Evolutionary conservation across 2,888 invertebrate species (phyloP), one percentile per base, ranked within the genome.

Genomic region (Rhamnusium bicolor): DNA sequence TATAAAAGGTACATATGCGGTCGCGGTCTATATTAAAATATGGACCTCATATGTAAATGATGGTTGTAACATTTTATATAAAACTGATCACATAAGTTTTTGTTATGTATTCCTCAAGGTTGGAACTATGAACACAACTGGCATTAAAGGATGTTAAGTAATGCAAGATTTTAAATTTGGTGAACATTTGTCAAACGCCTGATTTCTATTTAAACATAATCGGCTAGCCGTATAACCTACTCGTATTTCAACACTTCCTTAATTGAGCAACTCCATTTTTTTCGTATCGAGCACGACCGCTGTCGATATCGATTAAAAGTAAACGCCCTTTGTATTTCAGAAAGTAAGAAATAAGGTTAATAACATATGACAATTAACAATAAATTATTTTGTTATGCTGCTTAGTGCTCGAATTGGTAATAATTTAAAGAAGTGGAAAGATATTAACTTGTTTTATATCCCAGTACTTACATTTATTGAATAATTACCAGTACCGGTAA

Each of bases 181-280:
- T 19, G 58, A 18, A 32, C 32, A 54, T 54, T 54, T 24, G 19
- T 21, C 54, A 19, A 40, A 40, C 40, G 40, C 12, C 4, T 40
- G 40, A 40, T 40, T 40, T 40, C 40, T 40, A 40, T n/a, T 40
- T 40, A 1, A 40, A 12, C 32, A 1, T 32, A 32, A 10, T 32
- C 32, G 53, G 7, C 1, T 14, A n/a, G 14, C 47, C 61, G 46
- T 21, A 61, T 14, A 29, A 61, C 60, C 60, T 60, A 29, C 29
- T 29, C 18, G 40, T 5, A 46, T 61, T 61, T 61, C 61, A 46
- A n/a, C 40, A 61, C 46, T 61, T 61, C 61, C 61, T 61, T 46
- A 46, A 47, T 61, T 61, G 46, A 46, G 19, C 54, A 46, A 24
- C 32, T 61, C n/a, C 21, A 47, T 14, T 19, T 61, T 46, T 61